phyloP scores from a whole-genome alignment of 2,797 vertebrate genomes.

The Intellagama lesueurii region DNA sequence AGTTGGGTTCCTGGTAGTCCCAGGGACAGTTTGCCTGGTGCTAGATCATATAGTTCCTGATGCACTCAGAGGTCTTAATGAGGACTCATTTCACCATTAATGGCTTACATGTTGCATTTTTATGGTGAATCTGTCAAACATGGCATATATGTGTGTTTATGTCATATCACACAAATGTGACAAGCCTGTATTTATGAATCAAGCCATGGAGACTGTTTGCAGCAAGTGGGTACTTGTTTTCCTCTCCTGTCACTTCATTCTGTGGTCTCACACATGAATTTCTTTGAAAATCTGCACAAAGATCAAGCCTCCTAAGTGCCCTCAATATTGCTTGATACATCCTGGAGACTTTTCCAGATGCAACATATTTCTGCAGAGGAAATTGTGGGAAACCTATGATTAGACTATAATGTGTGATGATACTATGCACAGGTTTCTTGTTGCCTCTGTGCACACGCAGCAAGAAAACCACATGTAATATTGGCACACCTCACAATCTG shows the following conservation, averaged over 20 bases:
- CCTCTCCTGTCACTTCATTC: neutral
- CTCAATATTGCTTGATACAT: neutral
- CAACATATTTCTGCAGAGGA: neutral
- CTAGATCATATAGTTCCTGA: no score
- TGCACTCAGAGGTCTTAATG: neutral
- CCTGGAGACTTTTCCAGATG: neutral
- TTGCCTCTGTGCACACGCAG: neutral
- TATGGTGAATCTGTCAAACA: neutral
- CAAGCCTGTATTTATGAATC: neutral
- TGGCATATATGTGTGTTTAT: neutral
- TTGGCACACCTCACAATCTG: neutral
- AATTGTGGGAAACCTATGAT: slow-evolving; percentile 1
- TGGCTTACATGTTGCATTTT: neutral
- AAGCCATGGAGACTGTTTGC: neutral
- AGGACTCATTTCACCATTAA: neutral
- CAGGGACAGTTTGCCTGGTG: no score
- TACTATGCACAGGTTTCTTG: neutral
- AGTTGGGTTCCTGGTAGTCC: no score
- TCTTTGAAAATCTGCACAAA: neutral
- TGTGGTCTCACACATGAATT: neutral
- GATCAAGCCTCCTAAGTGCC: neutral
- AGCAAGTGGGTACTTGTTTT: neutral
- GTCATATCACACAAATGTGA: neutral
- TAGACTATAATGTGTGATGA: neutral
- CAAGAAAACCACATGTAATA: neutral